phyloP scores from a whole-genome alignment of 2,888 invertebrate species.

The Harpalus rubripes region DNA sequence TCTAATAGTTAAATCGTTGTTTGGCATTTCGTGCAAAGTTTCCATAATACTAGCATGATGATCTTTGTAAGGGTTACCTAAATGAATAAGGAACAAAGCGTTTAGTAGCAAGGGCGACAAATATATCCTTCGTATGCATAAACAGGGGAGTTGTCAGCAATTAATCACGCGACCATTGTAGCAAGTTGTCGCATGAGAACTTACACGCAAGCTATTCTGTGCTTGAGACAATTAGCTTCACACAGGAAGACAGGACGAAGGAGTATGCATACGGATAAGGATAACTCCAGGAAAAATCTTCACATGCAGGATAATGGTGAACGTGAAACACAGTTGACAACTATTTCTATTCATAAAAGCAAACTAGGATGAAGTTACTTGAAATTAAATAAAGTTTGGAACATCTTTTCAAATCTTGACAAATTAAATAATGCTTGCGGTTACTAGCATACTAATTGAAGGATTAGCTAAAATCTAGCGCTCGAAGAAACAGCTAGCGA shows the following conservation, averaged over 20 bases:
- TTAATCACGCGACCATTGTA: slow-evolving; percentile 36
- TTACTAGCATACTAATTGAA: too few relatives aligned
- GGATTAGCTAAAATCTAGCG: too few relatives aligned
- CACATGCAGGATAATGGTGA: slow-evolving; percentile 5
- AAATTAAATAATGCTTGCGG: too few relatives aligned
- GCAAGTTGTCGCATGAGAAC: slow-evolving; percentile 38
- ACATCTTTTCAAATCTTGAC: too few relatives aligned
- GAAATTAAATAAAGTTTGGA: too few relatives aligned
- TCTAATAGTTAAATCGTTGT: not conserved
- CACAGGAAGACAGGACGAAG: slow-evolving; percentile 51
- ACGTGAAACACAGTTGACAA: not conserved
- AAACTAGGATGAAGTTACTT: too few relatives aligned
- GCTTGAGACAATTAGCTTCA: slow-evolving; percentile 41
- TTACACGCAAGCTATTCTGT: not conserved
- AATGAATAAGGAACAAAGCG: slow-evolving; percentile 51
- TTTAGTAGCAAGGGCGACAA: slow-evolving; percentile 36
- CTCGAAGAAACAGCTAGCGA: too few relatives aligned
- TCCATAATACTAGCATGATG: not conserved
- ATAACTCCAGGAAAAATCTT: not conserved
- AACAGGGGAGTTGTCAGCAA: slow-evolving; percentile 10
- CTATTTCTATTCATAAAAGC: not conserved
- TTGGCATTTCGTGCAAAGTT: not conserved
- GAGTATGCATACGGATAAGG: slow-evolving; percentile 14
- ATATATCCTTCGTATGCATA: slow-evolving; percentile 41
- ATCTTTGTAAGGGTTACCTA: slow-evolving; percentile 16